phyloP scores from a whole-genome alignment of 2,797 vertebrate species.

The Xenentodon cancila region DNA sequence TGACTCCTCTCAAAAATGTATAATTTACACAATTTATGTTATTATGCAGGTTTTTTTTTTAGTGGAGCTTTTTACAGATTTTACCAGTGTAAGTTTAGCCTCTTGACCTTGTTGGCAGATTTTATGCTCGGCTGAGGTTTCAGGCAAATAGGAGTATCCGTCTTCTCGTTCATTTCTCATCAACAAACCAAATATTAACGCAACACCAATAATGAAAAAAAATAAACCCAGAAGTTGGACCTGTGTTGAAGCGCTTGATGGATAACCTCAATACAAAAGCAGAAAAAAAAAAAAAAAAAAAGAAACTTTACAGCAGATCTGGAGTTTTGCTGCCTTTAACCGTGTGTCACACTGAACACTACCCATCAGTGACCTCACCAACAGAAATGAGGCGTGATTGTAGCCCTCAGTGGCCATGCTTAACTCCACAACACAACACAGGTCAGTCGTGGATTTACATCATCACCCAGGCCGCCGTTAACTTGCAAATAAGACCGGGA shows the following conservation, averaged over 20 bases:
- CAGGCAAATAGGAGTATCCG: too few relatives aligned
- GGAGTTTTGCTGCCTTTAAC: slow-evolving; percentile 68
- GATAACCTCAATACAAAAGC: slow-evolving; percentile 28
- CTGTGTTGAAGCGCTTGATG: slow-evolving; percentile 64
- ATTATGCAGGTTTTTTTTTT: too few relatives aligned
- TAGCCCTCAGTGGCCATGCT: slow-evolving; percentile 55
- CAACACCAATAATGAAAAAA: too few relatives aligned
- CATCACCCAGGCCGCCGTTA: slow-evolving; percentile 36
- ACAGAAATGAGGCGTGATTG: slow-evolving; percentile 60
- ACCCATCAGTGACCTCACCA: slow-evolving; percentile 62
- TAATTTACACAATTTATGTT: too few relatives aligned
- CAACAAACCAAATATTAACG: background rate
- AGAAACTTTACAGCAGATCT: slow-evolving; percentile 62
- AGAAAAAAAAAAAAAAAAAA: slow-evolving; percentile 20
- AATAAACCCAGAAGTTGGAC: background rate
- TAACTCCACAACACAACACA: slow-evolving; percentile 54
- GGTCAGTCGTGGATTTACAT: slow-evolving; percentile 55
- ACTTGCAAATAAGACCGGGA: slow-evolving; percentile 49
- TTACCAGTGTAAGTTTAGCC: too few relatives aligned
- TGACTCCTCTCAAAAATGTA: too few relatives aligned
- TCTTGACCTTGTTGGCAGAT: too few relatives aligned
- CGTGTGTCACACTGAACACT: slow-evolving; percentile 48
- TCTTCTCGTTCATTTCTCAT: background rate
- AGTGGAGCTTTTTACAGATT: too few relatives aligned
- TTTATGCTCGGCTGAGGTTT: too few relatives aligned